Base-by-base conservation (phyloP, 2,888 invertebrate genomes). In the Halictus quadricinctus region DNA sequence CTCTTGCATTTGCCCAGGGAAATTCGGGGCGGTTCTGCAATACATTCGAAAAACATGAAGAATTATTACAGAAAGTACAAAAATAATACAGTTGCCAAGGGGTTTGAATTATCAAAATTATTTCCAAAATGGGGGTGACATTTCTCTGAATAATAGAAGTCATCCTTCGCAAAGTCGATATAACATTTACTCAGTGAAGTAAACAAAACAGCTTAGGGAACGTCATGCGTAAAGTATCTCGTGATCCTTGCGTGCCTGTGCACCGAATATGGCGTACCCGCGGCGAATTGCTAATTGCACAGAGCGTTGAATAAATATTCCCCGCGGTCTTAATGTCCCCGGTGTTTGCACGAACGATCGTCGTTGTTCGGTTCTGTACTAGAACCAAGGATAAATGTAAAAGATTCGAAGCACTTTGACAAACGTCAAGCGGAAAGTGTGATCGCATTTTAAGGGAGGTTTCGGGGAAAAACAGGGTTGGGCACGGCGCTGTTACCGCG, bases 401-500 rank as follows among this genome's bases (percentile, higher is more conserved):
- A 54, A 66, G 21, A 36, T 36, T n/a, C 21, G 69, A 21, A 6
- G 36, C 41, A 21, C 36, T 69, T 13, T 48, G 77, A 43, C 58
- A 72, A 74, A 60, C 58, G 54, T 29, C 15, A 58, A 13, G 6
- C 36, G 29, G 21, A 58, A 54, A 77, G n/a, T 36, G 60, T n/a
- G 72, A 58, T 76, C 60, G 66, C 70, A 54, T 25, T 15, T 46
- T 73, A 82, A 91, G 91, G 92, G 91, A 88, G 87, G 89, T 87
- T 88, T 80, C 88, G 82, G 80, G 83, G 36, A 69, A 89, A 90
- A 91, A 88, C 83, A 90, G 91, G 93, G 93, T 92, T 92, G 91
- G 91, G 91, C 92, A 92, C 90, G 86, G 89, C 87, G 83, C 81
- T 72, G 69, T 73, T 80, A 90, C 83, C 87, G 88, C 92, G 92